A percentile compares a stretch with the other conserved stretches of the same genome.
Evolutionary conservation across 2,113 vertebrate genomes (phyloP).

Genomic region (Percina caprodes): DNA sequence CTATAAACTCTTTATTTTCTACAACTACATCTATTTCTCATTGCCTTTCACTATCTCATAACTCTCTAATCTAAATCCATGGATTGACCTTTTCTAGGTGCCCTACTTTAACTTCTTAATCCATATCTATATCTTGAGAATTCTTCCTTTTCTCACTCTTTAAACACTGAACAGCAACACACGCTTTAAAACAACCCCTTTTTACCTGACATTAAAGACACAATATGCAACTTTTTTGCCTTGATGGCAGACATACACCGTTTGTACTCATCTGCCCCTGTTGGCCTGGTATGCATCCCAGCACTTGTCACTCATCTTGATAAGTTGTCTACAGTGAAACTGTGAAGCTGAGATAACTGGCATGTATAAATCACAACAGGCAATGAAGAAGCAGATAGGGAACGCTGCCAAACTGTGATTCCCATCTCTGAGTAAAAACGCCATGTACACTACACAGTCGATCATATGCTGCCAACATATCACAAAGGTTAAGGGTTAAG

Average conservation of each 20-base stretch:
- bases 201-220: not conserved
- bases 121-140: not conserved
- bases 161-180: not conserved
- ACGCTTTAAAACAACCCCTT: not conserved
- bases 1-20: too few relatives aligned
- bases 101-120: not conserved
- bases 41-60: not conserved
- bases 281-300: not conserved
- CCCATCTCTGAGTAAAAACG: not conserved
- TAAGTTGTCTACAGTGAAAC: not conserved
- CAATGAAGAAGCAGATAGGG: not conserved
- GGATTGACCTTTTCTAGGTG: not conserved
- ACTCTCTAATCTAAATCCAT: not conserved
- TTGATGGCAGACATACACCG: not conserved
- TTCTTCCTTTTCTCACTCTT: not conserved
- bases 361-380: conserved; percentile 7
- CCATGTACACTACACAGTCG: not conserved
- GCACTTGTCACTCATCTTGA: not conserved
- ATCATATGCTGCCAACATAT: not conserved
- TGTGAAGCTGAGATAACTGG: not conserved
- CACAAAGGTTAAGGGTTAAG: not conserved
- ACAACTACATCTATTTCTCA: not conserved
- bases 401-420: not conserved
- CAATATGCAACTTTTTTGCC: not conserved
- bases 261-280: not conserved